Conservation (phyloP, 2,797 vertebrate genomes). For the Manis javanica region DNA sequence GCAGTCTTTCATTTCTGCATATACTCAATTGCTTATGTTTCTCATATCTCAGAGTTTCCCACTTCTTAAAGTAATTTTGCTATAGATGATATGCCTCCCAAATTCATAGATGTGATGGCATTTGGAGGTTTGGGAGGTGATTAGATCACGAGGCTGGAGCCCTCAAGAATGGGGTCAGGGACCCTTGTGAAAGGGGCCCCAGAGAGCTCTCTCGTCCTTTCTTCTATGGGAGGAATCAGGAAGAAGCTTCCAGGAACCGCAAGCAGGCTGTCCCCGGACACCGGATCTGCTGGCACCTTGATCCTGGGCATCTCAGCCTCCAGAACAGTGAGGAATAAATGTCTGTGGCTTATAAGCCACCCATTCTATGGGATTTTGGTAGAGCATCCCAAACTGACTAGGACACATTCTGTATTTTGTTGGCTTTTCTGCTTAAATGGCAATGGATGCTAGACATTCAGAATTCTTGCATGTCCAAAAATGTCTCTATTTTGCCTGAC, state of each 20-base stretch:
- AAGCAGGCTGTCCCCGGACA: not conserved
- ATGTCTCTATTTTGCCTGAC: not conserved
- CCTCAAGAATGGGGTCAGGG: too few species aligned
- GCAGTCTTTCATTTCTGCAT: not conserved
- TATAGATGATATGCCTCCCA: not conserved
- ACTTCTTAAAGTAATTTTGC: not conserved
- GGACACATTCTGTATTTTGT: not conserved
- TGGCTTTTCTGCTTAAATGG: not conserved
- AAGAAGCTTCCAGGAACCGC: not conserved
- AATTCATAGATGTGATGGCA: not conserved
- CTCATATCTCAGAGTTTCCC: not conserved
- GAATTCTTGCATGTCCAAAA: not conserved
- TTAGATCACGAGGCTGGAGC: not conserved
- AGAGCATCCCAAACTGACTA: not conserved
- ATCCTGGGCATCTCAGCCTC: not conserved
- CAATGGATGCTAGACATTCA: not conserved
- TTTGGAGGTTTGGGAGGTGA: not conserved
- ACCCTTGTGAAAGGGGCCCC: not conserved
- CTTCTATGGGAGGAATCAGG: not conserved
- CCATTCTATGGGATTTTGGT: not conserved
- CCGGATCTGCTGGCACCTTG: not conserved
- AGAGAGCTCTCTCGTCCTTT: not conserved
- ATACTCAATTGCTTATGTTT: not conserved
- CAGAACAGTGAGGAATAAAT: not conserved
- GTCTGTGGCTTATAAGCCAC: not conserved